Percentiles rank a stretch among this genome's conserved stretches.
These are phyloP conservation scores for Synergus umbraculus DNA, from an alignment of 2,888 invertebrate genomes.

Conservation along the genomic window DNA sequence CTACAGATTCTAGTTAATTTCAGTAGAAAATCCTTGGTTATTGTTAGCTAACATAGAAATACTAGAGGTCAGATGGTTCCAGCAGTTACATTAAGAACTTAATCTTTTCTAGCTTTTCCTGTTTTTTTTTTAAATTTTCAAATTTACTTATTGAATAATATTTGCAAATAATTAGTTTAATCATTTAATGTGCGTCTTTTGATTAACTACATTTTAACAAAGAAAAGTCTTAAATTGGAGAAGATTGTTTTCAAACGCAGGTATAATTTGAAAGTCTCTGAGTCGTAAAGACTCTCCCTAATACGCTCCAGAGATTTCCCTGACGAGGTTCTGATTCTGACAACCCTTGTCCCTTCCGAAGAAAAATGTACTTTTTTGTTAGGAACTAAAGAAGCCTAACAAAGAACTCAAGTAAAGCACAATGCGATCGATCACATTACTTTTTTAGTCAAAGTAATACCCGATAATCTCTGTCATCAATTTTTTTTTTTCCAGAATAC, in stretches of 20 bases:
- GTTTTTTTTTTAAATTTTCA: not conserved
- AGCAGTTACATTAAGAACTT: not conserved
- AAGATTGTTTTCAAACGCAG: slow-evolving; percentile 10
- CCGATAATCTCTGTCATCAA: slow-evolving; percentile 12
- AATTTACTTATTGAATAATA: not conserved
- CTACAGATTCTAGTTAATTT: slow-evolving; percentile 18
- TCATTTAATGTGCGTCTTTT: not conserved
- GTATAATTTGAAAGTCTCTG: slow-evolving; percentile 1
- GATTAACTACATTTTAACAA: not conserved
- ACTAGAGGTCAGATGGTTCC: not conserved
- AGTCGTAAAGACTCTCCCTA: not conserved
- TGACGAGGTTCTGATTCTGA: slow-evolving; percentile 40
- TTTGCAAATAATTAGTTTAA: not conserved
- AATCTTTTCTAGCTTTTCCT: not conserved
- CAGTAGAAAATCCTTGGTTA: slow-evolving; percentile 3
- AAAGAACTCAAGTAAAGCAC: slow-evolving; percentile 30
- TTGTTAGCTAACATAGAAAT: not conserved
- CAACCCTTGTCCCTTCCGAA: slow-evolving; percentile 26
- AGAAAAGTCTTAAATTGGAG: not conserved
- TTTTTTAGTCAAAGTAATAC: slow-evolving; percentile 10
- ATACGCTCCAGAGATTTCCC: slow-evolving; percentile 27
- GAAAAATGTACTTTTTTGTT: slow-evolving; percentile 35
- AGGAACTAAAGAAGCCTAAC: slow-evolving; percentile 10
- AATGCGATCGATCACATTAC: slow-evolving; percentile 9
- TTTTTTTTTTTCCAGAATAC: not conserved